These are phyloP conservation scores for Nomada fabriciana DNA, from an alignment of 2,888 invertebrate species.

Conservation along the genomic window DNA sequence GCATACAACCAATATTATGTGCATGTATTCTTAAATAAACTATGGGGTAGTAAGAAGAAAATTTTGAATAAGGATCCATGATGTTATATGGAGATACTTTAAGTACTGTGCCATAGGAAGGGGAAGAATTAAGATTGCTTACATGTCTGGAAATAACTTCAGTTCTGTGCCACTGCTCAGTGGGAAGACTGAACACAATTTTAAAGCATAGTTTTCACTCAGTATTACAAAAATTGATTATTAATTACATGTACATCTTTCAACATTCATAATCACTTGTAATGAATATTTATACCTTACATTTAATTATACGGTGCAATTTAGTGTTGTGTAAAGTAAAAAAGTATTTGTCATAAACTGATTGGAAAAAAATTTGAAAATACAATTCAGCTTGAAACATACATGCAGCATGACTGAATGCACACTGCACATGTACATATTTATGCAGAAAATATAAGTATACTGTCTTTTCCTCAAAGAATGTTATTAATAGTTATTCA, in stretches of 20 bases:
- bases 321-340: background rate
- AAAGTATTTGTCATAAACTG: background rate
- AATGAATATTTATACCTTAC: conserved; percentile 9
- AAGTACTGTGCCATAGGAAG: conserved; percentile 44
- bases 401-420: background rate
- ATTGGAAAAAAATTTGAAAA: conserved; percentile 6
- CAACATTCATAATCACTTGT: background rate
- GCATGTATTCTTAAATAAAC: background rate
- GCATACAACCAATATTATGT: conserved; percentile 15
- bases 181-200: conserved; percentile 28
- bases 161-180: conserved; percentile 72
- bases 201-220: conserved; percentile 23
- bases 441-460: background rate
- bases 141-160: conserved; percentile 80
- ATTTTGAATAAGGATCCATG: background rate
- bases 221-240: background rate
- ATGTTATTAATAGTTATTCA: conserved; percentile 40
- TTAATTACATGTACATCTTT: background rate
- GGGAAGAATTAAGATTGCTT: conserved; percentile 63
- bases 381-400: background rate
- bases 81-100: conserved; percentile 30
- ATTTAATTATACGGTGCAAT: background rate
- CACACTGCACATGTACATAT: background rate
- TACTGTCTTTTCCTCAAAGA: conserved; percentile 25
- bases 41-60: background rate